Evolutionary conservation across 2,797 vertebrate species (phyloP).

Genomic region (Notamacropus eugenii): DNA sequence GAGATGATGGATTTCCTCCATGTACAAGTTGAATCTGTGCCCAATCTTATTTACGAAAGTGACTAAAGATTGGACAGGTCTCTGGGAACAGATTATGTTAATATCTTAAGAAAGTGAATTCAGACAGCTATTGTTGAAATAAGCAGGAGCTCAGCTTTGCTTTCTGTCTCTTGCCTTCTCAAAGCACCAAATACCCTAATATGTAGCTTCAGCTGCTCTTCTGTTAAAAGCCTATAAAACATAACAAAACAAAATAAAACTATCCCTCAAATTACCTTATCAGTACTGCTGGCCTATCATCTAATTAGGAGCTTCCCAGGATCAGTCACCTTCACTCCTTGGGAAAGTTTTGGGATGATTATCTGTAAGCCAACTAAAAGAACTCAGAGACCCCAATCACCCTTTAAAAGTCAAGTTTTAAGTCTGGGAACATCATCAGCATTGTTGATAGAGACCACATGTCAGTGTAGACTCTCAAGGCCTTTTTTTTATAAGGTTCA

Average conservation of each 20-base stretch:
- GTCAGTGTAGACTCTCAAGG: neutral
- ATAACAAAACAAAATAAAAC: neutral
- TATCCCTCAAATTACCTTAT: neutral
- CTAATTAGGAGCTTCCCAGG: neutral
- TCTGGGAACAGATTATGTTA: neutral
- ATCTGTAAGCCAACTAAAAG: neutral
- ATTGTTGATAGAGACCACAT: conserved; percentile 17
- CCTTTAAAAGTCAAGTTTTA: conserved; percentile 37
- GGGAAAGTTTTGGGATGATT: conserved; percentile 21
- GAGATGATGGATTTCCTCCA: neutral
- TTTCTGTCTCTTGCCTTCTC: neutral
- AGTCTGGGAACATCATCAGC: neutral
- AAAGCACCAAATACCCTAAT: neutral
- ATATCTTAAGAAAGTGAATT: conserved; percentile 9
- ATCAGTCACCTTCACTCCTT: neutral
- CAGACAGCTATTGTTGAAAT: conserved; percentile 4
- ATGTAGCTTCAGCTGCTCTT: neutral
- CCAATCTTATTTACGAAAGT: neutral
- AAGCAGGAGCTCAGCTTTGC: neutral
- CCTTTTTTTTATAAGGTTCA: neutral
- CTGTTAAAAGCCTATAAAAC: neutral
- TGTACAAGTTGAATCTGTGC: neutral
- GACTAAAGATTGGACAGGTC: neutral
- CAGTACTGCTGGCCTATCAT: neutral
- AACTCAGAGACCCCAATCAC: neutral